Evolutionary conservation across 1,140 invertebrate genomes (phyloP).

Genomic region (Drosophila punjabiensis): DNA sequence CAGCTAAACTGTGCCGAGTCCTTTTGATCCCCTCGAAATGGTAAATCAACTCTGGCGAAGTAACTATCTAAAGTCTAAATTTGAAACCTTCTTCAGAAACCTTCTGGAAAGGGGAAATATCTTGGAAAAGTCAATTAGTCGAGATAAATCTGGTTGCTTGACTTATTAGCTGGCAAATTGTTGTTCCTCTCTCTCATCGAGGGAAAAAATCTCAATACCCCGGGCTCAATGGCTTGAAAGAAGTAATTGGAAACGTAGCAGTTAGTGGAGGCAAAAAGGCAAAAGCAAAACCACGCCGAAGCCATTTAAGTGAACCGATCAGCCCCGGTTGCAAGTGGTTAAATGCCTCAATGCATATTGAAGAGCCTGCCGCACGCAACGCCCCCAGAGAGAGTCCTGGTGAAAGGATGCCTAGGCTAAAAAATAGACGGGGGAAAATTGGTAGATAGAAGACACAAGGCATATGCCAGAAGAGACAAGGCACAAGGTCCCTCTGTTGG

Average conservation of each 20-base stretch:
- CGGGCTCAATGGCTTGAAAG: slow-evolving; percentile 50
- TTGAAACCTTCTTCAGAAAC: background rate
- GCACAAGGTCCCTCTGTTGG: slow-evolving; percentile 34
- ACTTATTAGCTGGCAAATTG: slow-evolving; percentile 3
- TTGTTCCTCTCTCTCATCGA: no score
- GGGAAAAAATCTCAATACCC: background rate
- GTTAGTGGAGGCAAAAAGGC: background rate
- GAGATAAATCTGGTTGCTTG: background rate
- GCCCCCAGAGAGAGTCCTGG: slow-evolving; percentile 22
- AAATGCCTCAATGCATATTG: slow-evolving; percentile 66
- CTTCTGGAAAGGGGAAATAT: background rate
- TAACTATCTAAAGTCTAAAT: background rate
- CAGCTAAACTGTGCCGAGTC: slow-evolving; percentile 1
- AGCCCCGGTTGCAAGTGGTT: slow-evolving; percentile 39
- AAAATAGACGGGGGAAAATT: slow-evolving; percentile 19
- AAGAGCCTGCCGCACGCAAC: slow-evolving; percentile 50
- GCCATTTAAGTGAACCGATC: slow-evolving; percentile 58
- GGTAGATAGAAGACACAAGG: slow-evolving; percentile 17
- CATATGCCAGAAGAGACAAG: slow-evolving; percentile 23
- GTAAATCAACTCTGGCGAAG: background rate
- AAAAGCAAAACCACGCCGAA: slow-evolving; percentile 2
- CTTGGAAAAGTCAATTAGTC: background rate
- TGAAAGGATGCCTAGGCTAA: slow-evolving; percentile 5
- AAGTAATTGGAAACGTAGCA: slow-evolving; percentile 62
- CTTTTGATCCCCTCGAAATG: slow-evolving; percentile 7